Evolutionary conservation across 1,140 invertebrate genomes (phyloP).

Genomic region (Nephila pilipes): DNA sequence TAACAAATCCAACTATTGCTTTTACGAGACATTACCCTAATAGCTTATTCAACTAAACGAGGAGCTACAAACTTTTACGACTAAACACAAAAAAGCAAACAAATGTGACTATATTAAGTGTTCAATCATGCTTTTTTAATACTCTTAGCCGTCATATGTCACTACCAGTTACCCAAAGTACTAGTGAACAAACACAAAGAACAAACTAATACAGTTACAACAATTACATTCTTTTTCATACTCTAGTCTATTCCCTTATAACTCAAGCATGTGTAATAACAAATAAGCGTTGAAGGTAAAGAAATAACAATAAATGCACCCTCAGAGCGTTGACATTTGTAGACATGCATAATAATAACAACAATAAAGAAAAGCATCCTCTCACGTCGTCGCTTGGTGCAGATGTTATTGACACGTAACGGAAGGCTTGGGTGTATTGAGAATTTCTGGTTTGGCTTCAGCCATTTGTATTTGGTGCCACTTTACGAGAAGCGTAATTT

Average conservation of each 20-base stretch:
- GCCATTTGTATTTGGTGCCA: slow-evolving; percentile 14
- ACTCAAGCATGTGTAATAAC: slow-evolving; percentile 21
- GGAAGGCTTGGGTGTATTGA: neutral
- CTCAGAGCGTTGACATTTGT: slow-evolving; percentile 39
- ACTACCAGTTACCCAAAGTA: neutral
- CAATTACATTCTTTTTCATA: neutral
- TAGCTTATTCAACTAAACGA: too few relatives aligned
- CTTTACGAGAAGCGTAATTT: slow-evolving; percentile 5
- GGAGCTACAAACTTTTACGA: neutral
- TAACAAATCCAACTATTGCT: too few relatives aligned
- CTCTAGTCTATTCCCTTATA: neutral
- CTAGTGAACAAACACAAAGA: neutral
- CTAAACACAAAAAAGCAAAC: neutral
- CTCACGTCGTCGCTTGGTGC: slow-evolving; percentile 27
- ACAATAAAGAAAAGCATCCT: slow-evolving; percentile 57
- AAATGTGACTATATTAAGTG: neutral
- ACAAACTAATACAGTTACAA: neutral
- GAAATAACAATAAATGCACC: slow-evolving; percentile 22
- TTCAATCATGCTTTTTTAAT: neutral
- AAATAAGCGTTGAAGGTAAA: neutral
- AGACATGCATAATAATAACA: slow-evolving; percentile 49
- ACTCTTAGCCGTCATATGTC: neutral
- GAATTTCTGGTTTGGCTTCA: slow-evolving; percentile 33
- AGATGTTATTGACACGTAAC: slow-evolving; percentile 64
- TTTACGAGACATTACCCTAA: too few relatives aligned